Conservation (phyloP, 2,888 invertebrate species). For the Ophion ventricosus region DNA sequence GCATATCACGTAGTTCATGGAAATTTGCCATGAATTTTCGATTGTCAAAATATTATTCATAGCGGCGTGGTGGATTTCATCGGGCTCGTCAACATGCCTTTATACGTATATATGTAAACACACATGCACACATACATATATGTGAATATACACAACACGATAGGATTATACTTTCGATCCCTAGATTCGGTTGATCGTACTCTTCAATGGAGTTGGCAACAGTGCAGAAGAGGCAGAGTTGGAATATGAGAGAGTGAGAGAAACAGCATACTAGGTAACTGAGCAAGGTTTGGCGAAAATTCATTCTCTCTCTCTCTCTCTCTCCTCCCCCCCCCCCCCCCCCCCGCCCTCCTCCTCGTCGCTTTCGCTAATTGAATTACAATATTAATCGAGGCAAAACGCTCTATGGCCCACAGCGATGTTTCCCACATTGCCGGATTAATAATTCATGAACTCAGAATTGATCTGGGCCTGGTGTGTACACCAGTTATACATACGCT, state of each 20-base stretch:
- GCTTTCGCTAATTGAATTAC: conserved; percentile 69
- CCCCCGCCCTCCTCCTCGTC: conserved; percentile 42
- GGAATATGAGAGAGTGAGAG: conserved; percentile 17
- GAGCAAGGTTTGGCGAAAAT: conserved; percentile 52
- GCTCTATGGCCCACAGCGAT: conserved; percentile 60
- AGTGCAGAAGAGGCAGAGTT: conserved; percentile 6
- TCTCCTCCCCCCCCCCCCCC: not conserved
- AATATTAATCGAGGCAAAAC: conserved; percentile 70
- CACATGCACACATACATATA: not conserved
- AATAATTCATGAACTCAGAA: conserved; percentile 70
- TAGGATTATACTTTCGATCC: conserved; percentile 54
- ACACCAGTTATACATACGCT: conserved; percentile 44
- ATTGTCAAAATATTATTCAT: conserved; percentile 63
- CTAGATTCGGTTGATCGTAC: conserved; percentile 57
- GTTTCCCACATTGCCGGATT: conserved; percentile 68
- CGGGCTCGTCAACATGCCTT: conserved; percentile 22
- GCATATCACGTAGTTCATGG: conserved; percentile 2
- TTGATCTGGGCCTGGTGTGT: conserved; percentile 58
- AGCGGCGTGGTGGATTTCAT: conserved; percentile 46
- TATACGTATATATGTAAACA: not conserved
- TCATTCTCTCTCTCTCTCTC: conserved; percentile 27
- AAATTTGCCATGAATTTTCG: conserved; percentile 39
- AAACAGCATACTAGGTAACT: conserved; percentile 16
- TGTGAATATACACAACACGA: conserved; percentile 32
- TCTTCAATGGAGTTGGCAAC: conserved; percentile 43